These are phyloP conservation scores for Chroicocephalus ridibundus DNA, from an alignment of 2,113 vertebrate genomes.

Conservation along the genomic window DNA sequence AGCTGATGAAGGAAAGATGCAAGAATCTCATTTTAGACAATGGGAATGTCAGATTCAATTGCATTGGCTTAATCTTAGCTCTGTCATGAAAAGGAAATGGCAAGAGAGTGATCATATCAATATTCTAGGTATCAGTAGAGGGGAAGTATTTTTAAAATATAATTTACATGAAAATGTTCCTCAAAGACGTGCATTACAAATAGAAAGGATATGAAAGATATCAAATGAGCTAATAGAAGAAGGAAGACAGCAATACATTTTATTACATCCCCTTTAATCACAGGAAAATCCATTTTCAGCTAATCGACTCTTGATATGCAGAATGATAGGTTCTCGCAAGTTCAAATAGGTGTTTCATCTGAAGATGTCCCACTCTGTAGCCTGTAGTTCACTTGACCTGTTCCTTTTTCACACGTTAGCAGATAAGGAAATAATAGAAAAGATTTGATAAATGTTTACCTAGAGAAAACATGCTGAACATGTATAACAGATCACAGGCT, in stretches of 20 bases:
- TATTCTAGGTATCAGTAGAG: background rate
- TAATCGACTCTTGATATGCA: background rate
- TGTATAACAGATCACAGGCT: background rate
- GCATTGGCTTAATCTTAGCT: background rate
- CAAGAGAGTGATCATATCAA: background rate
- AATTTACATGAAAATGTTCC: constrained; percentile 14
- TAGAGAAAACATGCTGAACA: background rate
- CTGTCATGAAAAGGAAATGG: background rate
- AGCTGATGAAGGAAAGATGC: background rate
- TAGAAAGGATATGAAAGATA: background rate
- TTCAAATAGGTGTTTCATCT: background rate
- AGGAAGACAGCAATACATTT: background rate
- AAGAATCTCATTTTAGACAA: background rate
- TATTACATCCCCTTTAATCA: constrained; percentile 24
- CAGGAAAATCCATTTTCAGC: background rate
- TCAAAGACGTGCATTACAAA: background rate
- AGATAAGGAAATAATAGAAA: background rate
- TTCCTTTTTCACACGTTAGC: background rate
- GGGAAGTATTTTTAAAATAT: constrained; percentile 23
- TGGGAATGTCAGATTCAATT: background rate
- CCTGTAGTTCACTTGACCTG: background rate
- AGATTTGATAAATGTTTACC: background rate
- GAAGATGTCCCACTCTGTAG: background rate
- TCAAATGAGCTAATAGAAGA: background rate
- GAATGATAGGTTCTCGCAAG: background rate